Evolutionary conservation across 2,113 vertebrate genomes (phyloP).

Genomic region (Lethenteron reissneri): DNA sequence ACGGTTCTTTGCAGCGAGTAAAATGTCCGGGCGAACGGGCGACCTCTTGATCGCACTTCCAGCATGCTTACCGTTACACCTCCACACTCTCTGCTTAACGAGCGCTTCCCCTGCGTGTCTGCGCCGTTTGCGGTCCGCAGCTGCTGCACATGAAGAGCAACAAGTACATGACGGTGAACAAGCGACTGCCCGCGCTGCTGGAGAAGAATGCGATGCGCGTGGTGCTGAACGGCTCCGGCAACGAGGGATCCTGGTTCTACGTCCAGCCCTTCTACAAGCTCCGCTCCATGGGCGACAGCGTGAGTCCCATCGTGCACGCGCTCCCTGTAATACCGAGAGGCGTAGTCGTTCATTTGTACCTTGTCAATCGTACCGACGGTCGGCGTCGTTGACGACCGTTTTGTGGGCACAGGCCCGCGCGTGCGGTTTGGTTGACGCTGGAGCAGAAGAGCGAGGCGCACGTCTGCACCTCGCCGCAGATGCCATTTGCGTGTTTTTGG

Average conservation of each 20-base stretch:
- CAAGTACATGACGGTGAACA: conserved; percentile 96
- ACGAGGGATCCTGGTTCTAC: conserved; percentile 98
- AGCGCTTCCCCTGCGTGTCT: not conserved
- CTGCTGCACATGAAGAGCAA: conserved; percentile 95
- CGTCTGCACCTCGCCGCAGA: not conserved
- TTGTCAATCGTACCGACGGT: not conserved
- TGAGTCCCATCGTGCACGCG: conserved; percentile 25
- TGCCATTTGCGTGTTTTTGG: not conserved
- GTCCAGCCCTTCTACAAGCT: conserved; percentile 98
- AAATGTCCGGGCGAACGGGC: not conserved
- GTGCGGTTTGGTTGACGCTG: not conserved
- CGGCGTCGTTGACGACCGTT: not conserved
- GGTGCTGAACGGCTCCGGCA: conserved; percentile 80
- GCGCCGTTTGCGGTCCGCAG: conserved; percentile 22
- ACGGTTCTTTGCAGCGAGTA: not conserved
- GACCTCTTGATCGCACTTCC: not conserved
- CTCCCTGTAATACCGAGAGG: not conserved
- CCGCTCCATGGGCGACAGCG: conserved; percentile 85
- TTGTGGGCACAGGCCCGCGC: not conserved
- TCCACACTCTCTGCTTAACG: not conserved
- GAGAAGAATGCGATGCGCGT: conserved; percentile 99
- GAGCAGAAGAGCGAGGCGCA: not conserved
- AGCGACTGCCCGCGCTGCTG: conserved; percentile 71
- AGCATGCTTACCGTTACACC: not conserved
- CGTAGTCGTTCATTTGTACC: not conserved